These are phyloP conservation scores for Tanytarsus gracilentus DNA, from an alignment of 2,888 invertebrate species.

Conservation along the genomic window DNA sequence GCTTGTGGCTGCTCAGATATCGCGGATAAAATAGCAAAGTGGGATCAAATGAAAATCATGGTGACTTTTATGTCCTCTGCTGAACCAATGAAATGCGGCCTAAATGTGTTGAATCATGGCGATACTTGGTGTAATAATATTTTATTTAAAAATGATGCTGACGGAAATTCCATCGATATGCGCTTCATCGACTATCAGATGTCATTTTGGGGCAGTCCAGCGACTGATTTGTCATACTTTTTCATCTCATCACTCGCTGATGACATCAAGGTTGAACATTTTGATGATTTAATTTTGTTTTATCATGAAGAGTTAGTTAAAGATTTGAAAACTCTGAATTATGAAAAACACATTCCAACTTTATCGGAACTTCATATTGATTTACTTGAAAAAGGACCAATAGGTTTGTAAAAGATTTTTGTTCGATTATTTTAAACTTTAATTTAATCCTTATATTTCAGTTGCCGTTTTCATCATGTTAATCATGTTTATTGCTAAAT, in stretches of 20 bases:
- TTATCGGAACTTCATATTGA: neutral
- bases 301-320: slow-evolving; percentile 15
- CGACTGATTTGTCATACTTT: slow-evolving; percentile 1
- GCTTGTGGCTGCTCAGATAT: neutral
- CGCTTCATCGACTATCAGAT: slow-evolving; percentile 2
- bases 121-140: slow-evolving; percentile 7
- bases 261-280: slow-evolving; percentile 13
- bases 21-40: neutral
- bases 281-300: slow-evolving; percentile 15
- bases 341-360: slow-evolving; percentile 7
- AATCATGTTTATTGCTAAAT: neutral
- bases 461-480: neutral
- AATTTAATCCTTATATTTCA: neutral
- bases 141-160: neutral
- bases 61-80: neutral
- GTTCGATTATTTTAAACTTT: neutral
- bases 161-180: neutral
- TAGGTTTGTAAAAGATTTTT: neutral
- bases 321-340: neutral
- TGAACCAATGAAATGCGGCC: slow-evolving; percentile 19
- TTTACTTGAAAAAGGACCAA: neutral
- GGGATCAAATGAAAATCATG: neutral
- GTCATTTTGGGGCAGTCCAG: slow-evolving; percentile 8
- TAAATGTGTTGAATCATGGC: slow-evolving; percentile 29
- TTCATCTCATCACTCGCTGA: slow-evolving; percentile 8